A percentile compares a stretch with the other conserved stretches of the same genome.
These are phyloP conservation scores for Nomada flava DNA, from an alignment of 2,888 invertebrate species.

Conservation along the genomic window DNA sequence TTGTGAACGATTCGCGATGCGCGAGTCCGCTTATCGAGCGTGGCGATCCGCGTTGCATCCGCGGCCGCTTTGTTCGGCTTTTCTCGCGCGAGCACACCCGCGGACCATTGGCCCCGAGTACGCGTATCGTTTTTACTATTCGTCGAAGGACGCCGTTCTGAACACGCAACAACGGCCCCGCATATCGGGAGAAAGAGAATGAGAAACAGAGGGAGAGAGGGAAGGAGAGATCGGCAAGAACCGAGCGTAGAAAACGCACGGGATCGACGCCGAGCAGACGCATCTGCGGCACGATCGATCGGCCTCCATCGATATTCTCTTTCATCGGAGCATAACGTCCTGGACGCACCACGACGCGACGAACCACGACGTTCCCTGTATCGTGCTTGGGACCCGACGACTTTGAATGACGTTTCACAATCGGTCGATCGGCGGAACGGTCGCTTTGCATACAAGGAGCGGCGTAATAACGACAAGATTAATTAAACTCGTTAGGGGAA, in stretches of 20 bases:
- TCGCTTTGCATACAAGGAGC: conserved; percentile 49
- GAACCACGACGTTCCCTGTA: conserved; percentile 20
- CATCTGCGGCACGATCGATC: conserved; percentile 60
- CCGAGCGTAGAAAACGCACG: conserved; percentile 20
- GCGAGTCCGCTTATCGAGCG: conserved; percentile 29
- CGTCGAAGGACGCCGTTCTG: conserved; percentile 34
- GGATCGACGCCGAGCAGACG: conserved; percentile 36
- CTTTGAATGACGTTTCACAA: conserved; percentile 59
- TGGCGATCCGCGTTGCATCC: conserved; percentile 33
- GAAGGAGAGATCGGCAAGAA: neutral
- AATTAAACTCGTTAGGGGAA: conserved; percentile 56
- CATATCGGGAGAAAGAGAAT: neutral
- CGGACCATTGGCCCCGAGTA: conserved; percentile 23
- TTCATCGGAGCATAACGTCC: conserved; percentile 43
- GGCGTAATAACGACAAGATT: conserved; percentile 55
- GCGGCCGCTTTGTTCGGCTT: conserved; percentile 37
- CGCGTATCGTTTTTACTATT: conserved; percentile 44
- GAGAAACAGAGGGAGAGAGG: neutral
- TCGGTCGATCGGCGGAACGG: conserved; percentile 43
- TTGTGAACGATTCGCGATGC: conserved; percentile 23
- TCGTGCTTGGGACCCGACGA: conserved; percentile 29
- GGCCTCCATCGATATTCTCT: conserved; percentile 31
- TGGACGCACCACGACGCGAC: conserved; percentile 22
- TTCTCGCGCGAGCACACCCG: conserved; percentile 11
- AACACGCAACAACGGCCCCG: neutral